Evolutionary conservation across 2,113 vertebrate genomes (phyloP).

Genomic region (Acrocephalus arundinaceus): DNA sequence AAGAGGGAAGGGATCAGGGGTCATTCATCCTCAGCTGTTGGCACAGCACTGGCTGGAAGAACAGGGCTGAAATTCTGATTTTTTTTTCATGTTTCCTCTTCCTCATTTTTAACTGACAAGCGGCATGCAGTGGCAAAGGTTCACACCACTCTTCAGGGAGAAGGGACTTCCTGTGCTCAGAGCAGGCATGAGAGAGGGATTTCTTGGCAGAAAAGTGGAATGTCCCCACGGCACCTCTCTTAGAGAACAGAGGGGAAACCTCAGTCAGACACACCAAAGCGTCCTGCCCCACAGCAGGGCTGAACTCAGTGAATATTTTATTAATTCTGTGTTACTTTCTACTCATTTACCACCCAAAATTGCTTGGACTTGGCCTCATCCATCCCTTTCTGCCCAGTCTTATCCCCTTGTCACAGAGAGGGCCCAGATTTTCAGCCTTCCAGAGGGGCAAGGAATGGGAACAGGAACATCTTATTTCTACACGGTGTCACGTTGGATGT

Average conservation of each 20-base stretch:
- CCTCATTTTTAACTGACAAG: neutral
- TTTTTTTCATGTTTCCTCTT: neutral
- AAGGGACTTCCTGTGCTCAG: neutral
- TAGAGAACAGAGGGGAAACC: neutral
- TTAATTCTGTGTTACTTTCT: neutral
- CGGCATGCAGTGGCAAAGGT: accelerated
- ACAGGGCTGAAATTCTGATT: neutral
- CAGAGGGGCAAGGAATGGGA: neutral
- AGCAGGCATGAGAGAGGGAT: neutral
- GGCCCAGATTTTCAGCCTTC: neutral
- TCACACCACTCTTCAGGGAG: neutral
- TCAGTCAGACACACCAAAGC: neutral
- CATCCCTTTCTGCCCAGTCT: neutral
- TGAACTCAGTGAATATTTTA: neutral
- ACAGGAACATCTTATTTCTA: neutral
- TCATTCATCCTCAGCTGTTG: neutral
- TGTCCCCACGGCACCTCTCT: neutral
- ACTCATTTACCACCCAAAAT: neutral
- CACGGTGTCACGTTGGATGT: accelerated
- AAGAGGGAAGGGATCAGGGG: neutral
- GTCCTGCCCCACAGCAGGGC: neutral
- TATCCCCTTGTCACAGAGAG: neutral
- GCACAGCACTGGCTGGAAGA: neutral
- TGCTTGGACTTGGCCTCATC: neutral
- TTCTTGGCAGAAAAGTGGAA: neutral